These are phyloP conservation scores for Spialia ferax DNA, from an alignment of 2,888 invertebrate species.

Conservation along the genomic window DNA sequence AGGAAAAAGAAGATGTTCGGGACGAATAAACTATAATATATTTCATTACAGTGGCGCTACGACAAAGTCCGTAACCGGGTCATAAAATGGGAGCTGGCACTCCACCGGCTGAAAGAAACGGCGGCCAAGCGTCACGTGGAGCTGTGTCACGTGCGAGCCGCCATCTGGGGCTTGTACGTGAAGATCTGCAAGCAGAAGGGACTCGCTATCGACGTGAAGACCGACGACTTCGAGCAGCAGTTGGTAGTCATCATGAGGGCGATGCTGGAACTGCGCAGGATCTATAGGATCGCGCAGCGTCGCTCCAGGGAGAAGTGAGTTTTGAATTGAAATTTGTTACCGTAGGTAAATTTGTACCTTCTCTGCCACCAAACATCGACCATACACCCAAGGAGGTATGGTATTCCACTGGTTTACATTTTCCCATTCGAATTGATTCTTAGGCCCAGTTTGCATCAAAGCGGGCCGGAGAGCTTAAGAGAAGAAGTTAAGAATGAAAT, in stretches of 20 bases:
- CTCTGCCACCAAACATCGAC: too few species aligned
- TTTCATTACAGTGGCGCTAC: constrained; percentile 82
- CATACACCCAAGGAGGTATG: too few species aligned
- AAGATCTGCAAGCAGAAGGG: constrained; percentile 88
- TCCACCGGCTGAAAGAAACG: constrained; percentile 87
- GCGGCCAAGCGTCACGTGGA: constrained; percentile 84
- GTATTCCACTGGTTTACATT: too few species aligned
- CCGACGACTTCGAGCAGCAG: constrained; percentile 86
- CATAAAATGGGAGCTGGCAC: constrained; percentile 87
- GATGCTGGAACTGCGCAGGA: constrained; percentile 82
- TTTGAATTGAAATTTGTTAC: too few species aligned
- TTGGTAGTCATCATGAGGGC: constrained; percentile 88
- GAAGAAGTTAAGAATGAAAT: too few species aligned
- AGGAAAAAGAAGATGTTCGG: too few species aligned
- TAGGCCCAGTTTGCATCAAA: too few species aligned
- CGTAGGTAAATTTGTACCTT: too few species aligned
- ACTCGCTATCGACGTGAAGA: constrained; percentile 68
- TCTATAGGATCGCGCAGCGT: constrained; percentile 75
- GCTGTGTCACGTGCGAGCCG: constrained; percentile 84
- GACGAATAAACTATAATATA: too few species aligned
- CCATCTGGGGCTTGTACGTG: constrained; percentile 88
- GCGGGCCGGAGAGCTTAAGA: too few species aligned
- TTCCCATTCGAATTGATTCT: too few species aligned
- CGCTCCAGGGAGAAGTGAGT: constrained; percentile 74
- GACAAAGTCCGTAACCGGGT: constrained; percentile 86